phyloP scores from a whole-genome alignment of 2,888 invertebrate species.

The Volucella inanis region DNA sequence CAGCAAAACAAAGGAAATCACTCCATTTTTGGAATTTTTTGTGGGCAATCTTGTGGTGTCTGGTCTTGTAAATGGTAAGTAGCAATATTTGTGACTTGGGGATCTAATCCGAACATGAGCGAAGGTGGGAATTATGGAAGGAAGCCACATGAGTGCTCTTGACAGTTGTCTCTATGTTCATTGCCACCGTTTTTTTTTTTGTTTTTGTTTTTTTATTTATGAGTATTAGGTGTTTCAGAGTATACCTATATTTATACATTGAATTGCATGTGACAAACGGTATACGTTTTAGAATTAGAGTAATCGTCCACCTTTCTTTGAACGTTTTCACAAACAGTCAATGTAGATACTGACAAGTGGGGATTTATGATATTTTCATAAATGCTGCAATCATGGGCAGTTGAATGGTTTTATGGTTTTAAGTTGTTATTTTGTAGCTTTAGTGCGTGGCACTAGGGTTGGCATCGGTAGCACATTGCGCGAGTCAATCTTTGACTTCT shows the following conservation, averaged over 20 bases:
- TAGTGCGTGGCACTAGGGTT: not conserved
- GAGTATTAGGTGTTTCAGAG: not conserved
- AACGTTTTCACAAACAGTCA: constrained; percentile 44
- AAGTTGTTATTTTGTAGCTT: constrained; percentile 33
- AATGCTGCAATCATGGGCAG: constrained; percentile 68
- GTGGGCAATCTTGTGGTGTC: not conserved
- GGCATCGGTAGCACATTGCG: constrained; percentile 25
- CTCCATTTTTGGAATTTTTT: not conserved
- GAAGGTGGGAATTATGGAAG: constrained; percentile 60
- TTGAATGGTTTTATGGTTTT: constrained; percentile 61
- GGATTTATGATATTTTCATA: constrained; percentile 68
- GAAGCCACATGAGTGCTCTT: constrained; percentile 64
- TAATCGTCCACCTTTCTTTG: constrained; percentile 35
- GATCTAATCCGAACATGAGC: constrained; percentile 54
- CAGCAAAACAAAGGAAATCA: constrained; percentile 6
- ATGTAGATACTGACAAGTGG: constrained; percentile 69
- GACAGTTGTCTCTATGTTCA: constrained; percentile 67
- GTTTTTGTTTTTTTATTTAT: not conserved
- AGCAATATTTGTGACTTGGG: constrained; percentile 15
- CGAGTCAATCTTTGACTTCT: not conserved
- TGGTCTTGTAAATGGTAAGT: constrained; percentile 1
- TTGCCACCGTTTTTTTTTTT: constrained; percentile 41
- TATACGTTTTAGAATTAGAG: constrained; percentile 17
- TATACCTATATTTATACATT: not conserved
- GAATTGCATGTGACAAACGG: constrained; percentile 37